Conservation (phyloP, 2,888 invertebrate genomes). For the Ptychoptera albimana region DNA sequence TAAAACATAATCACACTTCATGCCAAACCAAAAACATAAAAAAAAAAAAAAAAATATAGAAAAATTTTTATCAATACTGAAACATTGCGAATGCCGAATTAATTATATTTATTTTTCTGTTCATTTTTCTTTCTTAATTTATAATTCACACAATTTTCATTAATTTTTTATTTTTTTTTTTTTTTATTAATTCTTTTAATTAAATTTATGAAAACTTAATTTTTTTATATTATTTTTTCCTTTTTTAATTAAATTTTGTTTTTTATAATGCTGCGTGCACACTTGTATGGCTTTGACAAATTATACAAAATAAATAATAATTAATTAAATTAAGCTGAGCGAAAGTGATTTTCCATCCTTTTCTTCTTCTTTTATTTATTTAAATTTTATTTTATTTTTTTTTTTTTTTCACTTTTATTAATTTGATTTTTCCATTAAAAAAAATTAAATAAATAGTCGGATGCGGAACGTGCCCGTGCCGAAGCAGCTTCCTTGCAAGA, state of each 20-base stretch:
- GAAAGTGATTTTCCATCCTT: background rate
- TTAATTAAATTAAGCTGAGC: background rate
- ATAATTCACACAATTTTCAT: slow-evolving; percentile 4
- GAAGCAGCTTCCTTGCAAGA: slow-evolving; percentile 78
- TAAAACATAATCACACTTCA: slow-evolving; percentile 8
- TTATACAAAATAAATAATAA: background rate
- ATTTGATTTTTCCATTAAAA: too few species aligned
- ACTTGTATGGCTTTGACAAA: background rate
- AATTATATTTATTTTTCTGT: background rate
- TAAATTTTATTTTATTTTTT: background rate
- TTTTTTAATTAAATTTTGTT: slow-evolving; percentile 16
- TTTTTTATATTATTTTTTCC: slow-evolving; percentile 7
- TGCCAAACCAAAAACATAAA: too few species aligned
- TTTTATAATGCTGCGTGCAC: slow-evolving; percentile 4
- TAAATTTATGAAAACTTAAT: slow-evolving; percentile 7
- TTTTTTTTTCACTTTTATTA: background rate
- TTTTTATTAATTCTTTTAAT: slow-evolving; percentile 10
- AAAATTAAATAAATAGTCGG: slow-evolving; percentile 32
- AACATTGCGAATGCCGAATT: too few species aligned
- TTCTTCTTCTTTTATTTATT: background rate
- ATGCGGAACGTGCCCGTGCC: slow-evolving; percentile 70
- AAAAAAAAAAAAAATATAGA: too few species aligned
- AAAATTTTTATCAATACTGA: too few species aligned
- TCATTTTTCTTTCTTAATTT: background rate
- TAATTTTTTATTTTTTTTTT: slow-evolving; percentile 4